Conservation (phyloP, 2,888 invertebrate genomes). For the Scaptomyza reducta region DNA sequence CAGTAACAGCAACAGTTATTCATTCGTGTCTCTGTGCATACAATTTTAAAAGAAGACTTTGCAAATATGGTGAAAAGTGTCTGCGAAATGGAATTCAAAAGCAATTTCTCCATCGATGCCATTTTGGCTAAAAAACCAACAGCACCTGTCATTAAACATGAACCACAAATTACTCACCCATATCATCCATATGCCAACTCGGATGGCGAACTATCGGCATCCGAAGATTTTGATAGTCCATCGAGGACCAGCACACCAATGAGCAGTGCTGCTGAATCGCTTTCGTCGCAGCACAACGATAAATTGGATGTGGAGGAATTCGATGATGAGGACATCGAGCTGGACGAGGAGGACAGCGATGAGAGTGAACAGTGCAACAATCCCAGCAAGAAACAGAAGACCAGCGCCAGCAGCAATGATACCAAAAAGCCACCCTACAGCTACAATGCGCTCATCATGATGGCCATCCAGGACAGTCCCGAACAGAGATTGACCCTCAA, state of each 20-base stretch:
- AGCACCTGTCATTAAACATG: constrained; percentile 43
- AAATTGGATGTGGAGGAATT: constrained; percentile 58
- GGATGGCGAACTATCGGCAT: constrained; percentile 79
- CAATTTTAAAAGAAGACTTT: constrained; percentile 20
- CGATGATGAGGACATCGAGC: constrained; percentile 66
- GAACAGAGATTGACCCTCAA: constrained; percentile 96
- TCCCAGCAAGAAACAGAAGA: constrained; percentile 67
- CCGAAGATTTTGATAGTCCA: constrained; percentile 81
- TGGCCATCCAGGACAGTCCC: constrained; percentile 98
- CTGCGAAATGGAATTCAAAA: constrained; percentile 85
- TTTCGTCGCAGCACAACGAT: constrained; percentile 68
- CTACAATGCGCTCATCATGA: constrained; percentile 99
- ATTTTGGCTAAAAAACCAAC: constrained; percentile 87
- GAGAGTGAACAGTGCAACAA: constrained; percentile 55
- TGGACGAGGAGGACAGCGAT: constrained; percentile 66
- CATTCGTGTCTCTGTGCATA: constrained; percentile 33
- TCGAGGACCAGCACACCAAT: constrained; percentile 83
- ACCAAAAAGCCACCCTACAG: constrained; percentile 98
- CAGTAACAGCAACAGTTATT: constrained; percentile 34
- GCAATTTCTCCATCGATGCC: constrained; percentile 92
- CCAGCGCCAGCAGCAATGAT: constrained; percentile 64
- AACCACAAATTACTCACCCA: constrained; percentile 31
- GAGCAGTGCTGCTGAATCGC: constrained; percentile 81
- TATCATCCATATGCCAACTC: constrained; percentile 66
- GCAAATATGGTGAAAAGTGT: constrained; percentile 82